These are phyloP conservation scores for Xiphophorus maculatus DNA, from an alignment of 2,113 vertebrate species.

Conservation along the genomic window DNA sequence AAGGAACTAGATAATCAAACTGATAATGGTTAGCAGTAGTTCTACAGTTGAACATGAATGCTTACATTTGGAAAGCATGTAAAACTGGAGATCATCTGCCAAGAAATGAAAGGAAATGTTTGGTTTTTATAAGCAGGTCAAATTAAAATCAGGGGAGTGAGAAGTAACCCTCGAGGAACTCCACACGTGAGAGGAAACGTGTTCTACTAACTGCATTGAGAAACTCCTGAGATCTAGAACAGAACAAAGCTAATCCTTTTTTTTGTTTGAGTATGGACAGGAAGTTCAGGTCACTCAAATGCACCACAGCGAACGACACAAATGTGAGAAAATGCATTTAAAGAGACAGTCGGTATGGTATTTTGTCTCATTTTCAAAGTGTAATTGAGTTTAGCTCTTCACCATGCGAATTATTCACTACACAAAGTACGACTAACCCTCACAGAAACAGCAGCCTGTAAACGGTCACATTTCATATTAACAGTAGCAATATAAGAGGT, in stretches of 20 bases:
- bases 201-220: background rate
- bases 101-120: background rate
- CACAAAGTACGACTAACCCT: slow-evolving; percentile 6
- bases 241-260: no score
- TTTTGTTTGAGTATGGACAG: no score
- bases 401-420: slow-evolving; percentile 1
- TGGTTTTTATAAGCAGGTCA: background rate
- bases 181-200: background rate
- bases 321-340: background rate
- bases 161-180: background rate
- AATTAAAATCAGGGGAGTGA: background rate
- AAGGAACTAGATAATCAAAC: background rate
- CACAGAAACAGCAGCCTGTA: slow-evolving; percentile 16
- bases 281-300: no score
- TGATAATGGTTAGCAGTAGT: background rate
- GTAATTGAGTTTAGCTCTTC: slow-evolving; percentile 10
- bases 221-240: no score
- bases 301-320: no score
- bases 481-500: slow-evolving; percentile 8
- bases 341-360: background rate
- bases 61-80: background rate
- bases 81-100: background rate
- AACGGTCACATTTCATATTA: slow-evolving; percentile 13
- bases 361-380: background rate
- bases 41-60: background rate